These are phyloP conservation scores for Akabosia matsudoensis DNA, from an alignment of 1,140 invertebrate species.

Conservation along the genomic window DNA sequence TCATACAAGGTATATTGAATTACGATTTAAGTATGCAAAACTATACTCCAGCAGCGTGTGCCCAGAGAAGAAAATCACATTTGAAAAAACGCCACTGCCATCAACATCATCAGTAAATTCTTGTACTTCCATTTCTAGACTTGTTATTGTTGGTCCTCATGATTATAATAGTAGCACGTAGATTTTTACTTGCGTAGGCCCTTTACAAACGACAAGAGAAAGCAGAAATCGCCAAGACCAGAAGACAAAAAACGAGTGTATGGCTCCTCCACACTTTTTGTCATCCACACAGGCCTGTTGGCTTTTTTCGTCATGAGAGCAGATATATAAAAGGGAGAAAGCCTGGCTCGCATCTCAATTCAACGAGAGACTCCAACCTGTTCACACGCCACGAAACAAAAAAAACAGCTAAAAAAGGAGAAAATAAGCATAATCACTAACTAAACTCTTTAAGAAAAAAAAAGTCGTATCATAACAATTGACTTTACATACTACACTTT, in stretches of 20 bases:
- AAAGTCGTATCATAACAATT: too few relatives aligned
- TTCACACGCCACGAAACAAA: background rate
- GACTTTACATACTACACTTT: too few relatives aligned
- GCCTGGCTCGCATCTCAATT: background rate
- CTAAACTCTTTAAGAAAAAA: too few relatives aligned
- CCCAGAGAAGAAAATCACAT: too few relatives aligned
- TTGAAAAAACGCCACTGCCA: too few relatives aligned
- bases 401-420: background rate
- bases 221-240: background rate
- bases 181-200: background rate
- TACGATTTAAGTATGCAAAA: too few relatives aligned
- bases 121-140: too few relatives aligned
- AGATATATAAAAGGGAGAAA: constrained; percentile 13
- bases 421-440: background rate
- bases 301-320: background rate
- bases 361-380: background rate
- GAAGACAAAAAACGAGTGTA: background rate
- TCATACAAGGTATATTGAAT: too few relatives aligned
- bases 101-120: too few relatives aligned
- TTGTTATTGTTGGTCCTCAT: background rate
- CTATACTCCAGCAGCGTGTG: too few relatives aligned
- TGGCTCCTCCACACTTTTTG: background rate
- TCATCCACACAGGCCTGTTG: background rate
- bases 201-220: background rate
- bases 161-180: background rate